Evolutionary conservation across 1,140 invertebrate species (phyloP), one percentile per base, ranked within the genome.

Genomic region (Sinonovacula constricta): DNA sequence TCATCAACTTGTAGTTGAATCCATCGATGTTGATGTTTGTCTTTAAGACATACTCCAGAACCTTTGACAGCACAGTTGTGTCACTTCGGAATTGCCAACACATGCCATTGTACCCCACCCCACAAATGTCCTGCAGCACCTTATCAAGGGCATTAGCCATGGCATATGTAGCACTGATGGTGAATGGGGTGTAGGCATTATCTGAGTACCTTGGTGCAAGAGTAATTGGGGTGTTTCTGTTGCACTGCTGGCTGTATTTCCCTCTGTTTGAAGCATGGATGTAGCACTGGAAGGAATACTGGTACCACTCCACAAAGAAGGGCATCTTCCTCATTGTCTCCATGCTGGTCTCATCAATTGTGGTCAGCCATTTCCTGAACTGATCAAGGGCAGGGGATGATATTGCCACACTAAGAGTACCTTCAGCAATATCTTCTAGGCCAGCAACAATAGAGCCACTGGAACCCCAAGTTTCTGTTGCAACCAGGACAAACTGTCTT

Each of bases 271-370:
- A 56, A 10, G 83, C 80, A 63, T 83, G 75, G 4, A 90, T 53
- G 51, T 86, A 88, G 74, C 89, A 90, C 31, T 84, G 70, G 49
- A 77, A 80, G 0, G 83, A 71, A 30, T 77, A 45, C 75, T 90
- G 80, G 65, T 88, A 90, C 86, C 85, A 87, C 56, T 87, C 83
- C 0, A 68, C 74, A 57, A 89, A 83, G 60, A 83, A 85, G 7
- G 83, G 83, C 45, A 84, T 80, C n/a, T 83, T 60, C 30, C 60
- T 68, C 30, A 71, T 71, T 31, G 57, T 59, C 36, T 81, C 80
- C 15, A 68, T 34, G 31, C 81, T 57, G 0, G 24, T 49, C 0
- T 72, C 78, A 45, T 76, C 77, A 14, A 71, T 30, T 5, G 28
- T 79, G 10, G 79, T 71, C 1, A 88, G 59, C 76, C 82, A 87